Evolutionary conservation across 2,797 vertebrate species (phyloP), one percentile per base, ranked within the genome.

Genomic region (Microtus obscurus): DNA sequence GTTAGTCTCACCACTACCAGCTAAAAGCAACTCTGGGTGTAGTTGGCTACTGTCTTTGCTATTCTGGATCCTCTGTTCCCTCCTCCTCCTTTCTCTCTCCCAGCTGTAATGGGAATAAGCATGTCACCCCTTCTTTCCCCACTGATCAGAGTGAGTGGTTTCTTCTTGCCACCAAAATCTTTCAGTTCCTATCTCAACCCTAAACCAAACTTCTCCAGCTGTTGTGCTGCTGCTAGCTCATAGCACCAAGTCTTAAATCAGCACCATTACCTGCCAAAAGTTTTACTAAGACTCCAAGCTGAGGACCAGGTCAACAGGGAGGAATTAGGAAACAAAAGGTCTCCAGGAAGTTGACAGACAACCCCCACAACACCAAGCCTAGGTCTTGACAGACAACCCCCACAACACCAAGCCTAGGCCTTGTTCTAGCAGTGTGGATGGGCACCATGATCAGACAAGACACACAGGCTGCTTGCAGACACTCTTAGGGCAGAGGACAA

Each of bases 11-110:
- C 89, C 89, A 63, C 31, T 3, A 59, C 91, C 67, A 69, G 90
- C 90, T 93, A 96, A 93, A 96, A 95, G 96, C 90, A 27, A 93
- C 81, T 85, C 90, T 56, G 67, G 80, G 85, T 65, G 61, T 88
- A 92, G 87, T 80, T 9, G 40, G 86, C 71, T 95, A 87, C 94
- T 89, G 53, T 82, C 91, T 91, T 43, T 91, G 91, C 96, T 96
- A 51, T 96, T 97, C 85, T 76, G 73, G 92, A 92, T 13, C 16
- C 25, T 76, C 45, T 67, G 83, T 77, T 89, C 79, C 87, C 91
- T 89, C 87, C 89, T 95, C 93, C 90, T 97, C 83, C 89, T 87
- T 96, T 85, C 93, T 97, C 93, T 53, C 85, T 93, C 89, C 90
- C 95, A 91, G 89, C 73, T 90, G 92, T 78, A 82, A 25, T 4